Evolutionary conservation across 2,888 invertebrate genomes (phyloP).

Genomic region (Drosophila pegasa): DNA sequence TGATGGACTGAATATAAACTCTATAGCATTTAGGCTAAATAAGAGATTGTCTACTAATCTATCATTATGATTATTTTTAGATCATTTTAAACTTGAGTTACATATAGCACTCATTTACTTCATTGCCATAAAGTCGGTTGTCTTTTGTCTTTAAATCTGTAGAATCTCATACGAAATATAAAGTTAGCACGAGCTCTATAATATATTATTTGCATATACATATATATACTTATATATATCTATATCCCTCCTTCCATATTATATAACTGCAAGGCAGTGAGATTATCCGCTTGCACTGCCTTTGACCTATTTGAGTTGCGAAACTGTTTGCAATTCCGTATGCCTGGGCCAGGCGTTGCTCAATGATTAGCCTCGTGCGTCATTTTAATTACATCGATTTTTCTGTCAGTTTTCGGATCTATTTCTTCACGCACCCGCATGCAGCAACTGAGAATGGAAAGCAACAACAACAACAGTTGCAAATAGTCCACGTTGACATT

Average conservation of each 20-base stretch:
- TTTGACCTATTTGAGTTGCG: conserved; percentile 17
- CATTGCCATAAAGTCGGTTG: too few species aligned
- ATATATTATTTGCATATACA: too few species aligned
- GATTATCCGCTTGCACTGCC: conserved; percentile 9
- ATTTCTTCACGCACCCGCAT: conserved; percentile 22
- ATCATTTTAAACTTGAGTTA: too few species aligned
- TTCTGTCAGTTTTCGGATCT: conserved; percentile 38
- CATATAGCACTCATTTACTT: too few species aligned
- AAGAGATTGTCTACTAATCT: too few species aligned
- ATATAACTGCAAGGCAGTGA: background rate
- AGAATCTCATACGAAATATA: too few species aligned
- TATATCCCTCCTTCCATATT: background rate
- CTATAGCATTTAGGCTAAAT: too few species aligned
- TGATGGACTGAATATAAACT: too few species aligned
- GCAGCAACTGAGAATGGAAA: conserved; percentile 27
- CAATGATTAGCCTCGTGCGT: conserved; percentile 31
- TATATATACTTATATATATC: background rate
- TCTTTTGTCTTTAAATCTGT: too few species aligned
- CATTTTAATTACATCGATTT: conserved; percentile 63
- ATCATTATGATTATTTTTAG: too few species aligned
- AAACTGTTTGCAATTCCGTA: conserved; percentile 12
- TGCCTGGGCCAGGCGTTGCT: background rate
- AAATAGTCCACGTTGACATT: conserved; percentile 44
- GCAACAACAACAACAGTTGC: conserved; percentile 17
- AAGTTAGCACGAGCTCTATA: too few species aligned